phyloP scores from a whole-genome alignment of 1,140 invertebrate genomes.

The Cydia splendana region DNA sequence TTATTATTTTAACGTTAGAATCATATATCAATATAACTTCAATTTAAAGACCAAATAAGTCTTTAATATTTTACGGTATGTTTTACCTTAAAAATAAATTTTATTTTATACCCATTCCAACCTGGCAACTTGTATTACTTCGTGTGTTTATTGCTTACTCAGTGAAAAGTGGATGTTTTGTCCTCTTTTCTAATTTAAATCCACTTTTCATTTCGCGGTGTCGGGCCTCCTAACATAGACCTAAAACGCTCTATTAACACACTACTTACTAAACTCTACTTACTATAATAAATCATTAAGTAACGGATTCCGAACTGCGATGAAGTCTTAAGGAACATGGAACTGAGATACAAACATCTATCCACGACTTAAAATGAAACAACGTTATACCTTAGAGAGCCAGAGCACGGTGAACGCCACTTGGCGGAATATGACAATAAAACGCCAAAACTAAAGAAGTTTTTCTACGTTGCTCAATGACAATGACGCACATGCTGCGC shows the following conservation, averaged over 20 bases:
- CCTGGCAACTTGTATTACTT: slow-evolving; percentile 23
- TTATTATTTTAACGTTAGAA: no score
- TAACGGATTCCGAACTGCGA: neutral
- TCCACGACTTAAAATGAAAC: neutral
- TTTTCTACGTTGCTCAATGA: neutral
- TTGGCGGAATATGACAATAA: neutral
- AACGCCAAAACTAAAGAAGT: neutral
- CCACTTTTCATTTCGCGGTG: slow-evolving; percentile 8
- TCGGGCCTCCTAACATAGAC: slow-evolving; percentile 18
- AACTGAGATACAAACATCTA: neutral
- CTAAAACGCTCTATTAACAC: slow-evolving; percentile 19
- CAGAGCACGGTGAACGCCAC: neutral
- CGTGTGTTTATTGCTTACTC: slow-evolving; percentile 11
- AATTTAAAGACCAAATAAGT: no score
- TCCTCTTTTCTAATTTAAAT: slow-evolving; percentile 4
- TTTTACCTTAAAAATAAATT: no score
- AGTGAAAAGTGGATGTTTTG: neutral
- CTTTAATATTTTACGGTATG: no score
- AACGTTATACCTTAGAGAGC: neutral
- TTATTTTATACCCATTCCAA: slow-evolving; percentile 2
- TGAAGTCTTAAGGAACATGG: neutral
- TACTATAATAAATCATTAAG: slow-evolving; percentile 7
- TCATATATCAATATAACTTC: no score
- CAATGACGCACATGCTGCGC: no score
- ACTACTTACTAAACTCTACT: slow-evolving; percentile 28